Evolutionary conservation across 2,888 invertebrate species (phyloP).

Genomic region (Pyrochroa serraticornis): DNA sequence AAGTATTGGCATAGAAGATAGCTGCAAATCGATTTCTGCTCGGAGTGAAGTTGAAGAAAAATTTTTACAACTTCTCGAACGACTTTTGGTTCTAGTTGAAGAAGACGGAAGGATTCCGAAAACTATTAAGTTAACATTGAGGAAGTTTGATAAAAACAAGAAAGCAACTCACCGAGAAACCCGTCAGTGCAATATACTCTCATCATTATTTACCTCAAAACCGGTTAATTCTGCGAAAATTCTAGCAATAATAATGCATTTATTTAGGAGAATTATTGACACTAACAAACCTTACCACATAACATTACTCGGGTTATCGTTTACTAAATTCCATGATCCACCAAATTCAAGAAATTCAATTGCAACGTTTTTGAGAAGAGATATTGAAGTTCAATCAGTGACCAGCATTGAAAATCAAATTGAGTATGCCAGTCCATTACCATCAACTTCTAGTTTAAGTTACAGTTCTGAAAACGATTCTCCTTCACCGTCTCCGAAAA

Average conservation of each 20-base stretch:
- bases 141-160: slow-evolving; percentile 73
- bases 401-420: slow-evolving; percentile 67
- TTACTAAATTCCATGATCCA: slow-evolving; percentile 79
- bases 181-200: slow-evolving; percentile 74
- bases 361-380: slow-evolving; percentile 76
- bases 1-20: slow-evolving; percentile 80
- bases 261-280: slow-evolving; percentile 77
- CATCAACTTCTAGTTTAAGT: slow-evolving; percentile 53
- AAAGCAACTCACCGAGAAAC: slow-evolving; percentile 76
- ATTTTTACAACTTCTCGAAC: slow-evolving; percentile 69
- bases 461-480: slow-evolving; percentile 68
- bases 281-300: slow-evolving; percentile 78
- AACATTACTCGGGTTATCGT: slow-evolving; percentile 79
- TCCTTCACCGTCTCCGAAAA: slow-evolving; percentile 64
- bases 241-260: slow-evolving; percentile 72
- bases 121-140: slow-evolving; percentile 74
- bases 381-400: slow-evolving; percentile 79
- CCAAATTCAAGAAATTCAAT: slow-evolving; percentile 74
- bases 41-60: slow-evolving; percentile 77
- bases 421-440: slow-evolving; percentile 17
- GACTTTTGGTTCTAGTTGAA: slow-evolving; percentile 72
- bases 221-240: slow-evolving; percentile 65
- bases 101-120: slow-evolving; percentile 82
- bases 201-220: slow-evolving; percentile 64
- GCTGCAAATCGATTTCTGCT: slow-evolving; percentile 74